Conservation (phyloP, 2,113 vertebrate species). For the Forbesichthys papilliferus region DNA sequence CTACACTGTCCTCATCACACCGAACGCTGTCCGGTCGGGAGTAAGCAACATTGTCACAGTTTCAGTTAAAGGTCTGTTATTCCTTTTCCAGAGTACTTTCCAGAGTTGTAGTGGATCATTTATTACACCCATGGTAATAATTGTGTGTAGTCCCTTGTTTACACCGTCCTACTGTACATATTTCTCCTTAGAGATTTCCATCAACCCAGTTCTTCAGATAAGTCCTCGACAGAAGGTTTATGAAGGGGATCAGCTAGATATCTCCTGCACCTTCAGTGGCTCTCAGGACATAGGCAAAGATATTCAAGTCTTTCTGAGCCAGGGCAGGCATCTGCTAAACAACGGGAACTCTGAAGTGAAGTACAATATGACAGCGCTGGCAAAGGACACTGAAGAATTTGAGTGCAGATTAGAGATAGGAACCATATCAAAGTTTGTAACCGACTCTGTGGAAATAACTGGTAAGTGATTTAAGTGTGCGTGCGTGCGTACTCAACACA, state of each 20-base stretch:
- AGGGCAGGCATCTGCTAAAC: constrained; percentile 27
- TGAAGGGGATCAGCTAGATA: constrained; percentile 69
- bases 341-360: background rate
- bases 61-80: constrained; percentile 55
- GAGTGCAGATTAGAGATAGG: constrained; percentile 49
- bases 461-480: constrained; percentile 55
- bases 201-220: constrained; percentile 51
- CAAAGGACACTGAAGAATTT: constrained; percentile 42
- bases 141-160: background rate
- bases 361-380: constrained; percentile 23
- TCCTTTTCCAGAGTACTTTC: background rate
- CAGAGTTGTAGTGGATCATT: background rate
- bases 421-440: constrained; percentile 20
- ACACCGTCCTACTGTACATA: constrained; percentile 10
- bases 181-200: constrained; percentile 54
- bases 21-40: constrained; percentile 4
- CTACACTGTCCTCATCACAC: constrained; percentile 39
- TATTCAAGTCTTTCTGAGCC: constrained; percentile 28
- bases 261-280: constrained; percentile 43
- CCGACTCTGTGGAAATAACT: constrained; percentile 35
- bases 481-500: background rate
- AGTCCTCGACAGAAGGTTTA: constrained; percentile 44
- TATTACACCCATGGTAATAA: background rate
- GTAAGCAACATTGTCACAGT: constrained; percentile 46
- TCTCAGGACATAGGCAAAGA: accelerated